These are phyloP conservation scores for Excalfactoria chinensis DNA, from an alignment of 2,113 vertebrate species.

Conservation along the genomic window DNA sequence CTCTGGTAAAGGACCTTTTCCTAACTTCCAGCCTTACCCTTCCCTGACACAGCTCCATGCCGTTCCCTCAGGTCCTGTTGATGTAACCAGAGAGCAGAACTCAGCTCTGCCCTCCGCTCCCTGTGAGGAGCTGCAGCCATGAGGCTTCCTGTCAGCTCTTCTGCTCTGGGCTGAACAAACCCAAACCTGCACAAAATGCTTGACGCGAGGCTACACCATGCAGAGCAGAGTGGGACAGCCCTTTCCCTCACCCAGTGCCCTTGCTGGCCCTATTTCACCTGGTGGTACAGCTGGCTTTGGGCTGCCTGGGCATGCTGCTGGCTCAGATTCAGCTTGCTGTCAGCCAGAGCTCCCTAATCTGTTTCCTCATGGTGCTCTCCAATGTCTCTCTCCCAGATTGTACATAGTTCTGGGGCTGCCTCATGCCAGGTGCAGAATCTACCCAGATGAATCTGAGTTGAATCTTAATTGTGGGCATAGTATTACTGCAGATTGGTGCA, in stretches of 20 bases:
- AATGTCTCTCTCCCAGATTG: no score
- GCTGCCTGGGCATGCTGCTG: neutral
- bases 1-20: neutral
- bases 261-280: neutral
- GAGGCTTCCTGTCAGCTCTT: neutral
- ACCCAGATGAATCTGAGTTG: neutral
- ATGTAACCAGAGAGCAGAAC: neutral
- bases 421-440: neutral
- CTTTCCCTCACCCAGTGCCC: neutral
- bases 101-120: neutral
- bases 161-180: neutral
- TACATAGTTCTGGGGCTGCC: neutral
- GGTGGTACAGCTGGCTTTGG: neutral
- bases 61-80: neutral
- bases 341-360: neutral
- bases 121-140: neutral
- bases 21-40: neutral
- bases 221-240: neutral
- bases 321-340: no score
- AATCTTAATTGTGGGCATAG: neutral
- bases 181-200: neutral
- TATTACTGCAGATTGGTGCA: neutral
- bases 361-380: neutral
- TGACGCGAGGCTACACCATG: neutral
- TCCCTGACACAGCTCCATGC: neutral